Percentiles rank a stretch among this genome's conserved stretches.
phyloP scores from a whole-genome alignment of 2,113 vertebrate genomes.

The Gobio gobio region DNA sequence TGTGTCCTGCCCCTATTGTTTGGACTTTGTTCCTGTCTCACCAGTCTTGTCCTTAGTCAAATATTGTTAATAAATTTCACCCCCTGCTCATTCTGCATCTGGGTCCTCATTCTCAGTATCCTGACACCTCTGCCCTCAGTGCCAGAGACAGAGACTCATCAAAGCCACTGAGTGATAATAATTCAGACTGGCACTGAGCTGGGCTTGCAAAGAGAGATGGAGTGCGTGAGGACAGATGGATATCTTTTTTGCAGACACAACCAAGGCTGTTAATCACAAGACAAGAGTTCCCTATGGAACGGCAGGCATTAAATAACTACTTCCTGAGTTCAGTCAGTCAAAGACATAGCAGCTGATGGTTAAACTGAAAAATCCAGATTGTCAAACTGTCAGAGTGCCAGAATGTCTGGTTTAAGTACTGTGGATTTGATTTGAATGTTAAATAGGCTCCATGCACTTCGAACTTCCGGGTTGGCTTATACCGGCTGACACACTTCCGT shows the following conservation, averaged over 20 bases:
- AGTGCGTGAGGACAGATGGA: conserved; percentile 19
- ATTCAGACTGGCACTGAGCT: conserved; percentile 30
- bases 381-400: conserved; percentile 1
- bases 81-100: too few species aligned
- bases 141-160: conserved; percentile 24
- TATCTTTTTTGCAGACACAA: conserved; percentile 8
- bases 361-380: neutral
- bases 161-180: conserved; percentile 39
- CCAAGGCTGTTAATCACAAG: conserved; percentile 22
- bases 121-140: neutral
- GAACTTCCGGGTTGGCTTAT: too few species aligned
- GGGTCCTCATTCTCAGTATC: too few species aligned
- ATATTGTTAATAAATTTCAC: too few species aligned
- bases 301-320: conserved; percentile 1
- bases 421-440: neutral
- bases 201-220: conserved; percentile 29
- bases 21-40: too few species aligned
- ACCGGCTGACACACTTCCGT: too few species aligned
- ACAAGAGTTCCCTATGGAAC: conserved; percentile 7
- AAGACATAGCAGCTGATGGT: neutral
- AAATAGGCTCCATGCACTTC: too few species aligned
- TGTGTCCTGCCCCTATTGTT: too few species aligned
- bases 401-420: neutral
- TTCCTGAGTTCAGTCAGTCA: conserved; percentile 8
- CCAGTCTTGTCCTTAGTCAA: too few species aligned